Percentiles rank a stretch among this genome's conserved stretches.
These are phyloP conservation scores for Anguilla anguilla DNA, from an alignment of 2,797 vertebrate species.

Conservation along the genomic window DNA sequence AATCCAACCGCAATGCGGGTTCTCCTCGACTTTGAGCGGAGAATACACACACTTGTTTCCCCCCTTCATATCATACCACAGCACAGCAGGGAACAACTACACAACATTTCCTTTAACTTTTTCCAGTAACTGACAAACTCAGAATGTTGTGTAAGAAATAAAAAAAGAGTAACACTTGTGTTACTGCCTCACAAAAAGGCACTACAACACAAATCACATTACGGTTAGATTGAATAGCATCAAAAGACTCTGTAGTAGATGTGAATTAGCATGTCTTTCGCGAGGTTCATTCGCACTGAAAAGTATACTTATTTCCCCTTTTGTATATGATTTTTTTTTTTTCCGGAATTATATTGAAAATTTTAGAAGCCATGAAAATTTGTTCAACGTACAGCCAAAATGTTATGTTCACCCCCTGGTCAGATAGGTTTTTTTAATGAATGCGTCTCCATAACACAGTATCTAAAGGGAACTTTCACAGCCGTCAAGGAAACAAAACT, in stretches of 20 bases:
- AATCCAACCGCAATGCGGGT: neutral
- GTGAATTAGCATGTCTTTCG: slow-evolving; percentile 13
- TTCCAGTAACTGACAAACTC: neutral
- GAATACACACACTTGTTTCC: neutral
- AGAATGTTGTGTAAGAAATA: neutral
- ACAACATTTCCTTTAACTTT: neutral
- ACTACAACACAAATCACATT: neutral
- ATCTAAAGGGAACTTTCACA: slow-evolving; percentile 52
- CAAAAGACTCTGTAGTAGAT: neutral
- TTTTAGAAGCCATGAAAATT: neutral
- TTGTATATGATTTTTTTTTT: neutral
- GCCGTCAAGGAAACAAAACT: slow-evolving; percentile 46
- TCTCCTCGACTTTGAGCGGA: neutral
- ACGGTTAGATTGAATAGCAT: neutral
- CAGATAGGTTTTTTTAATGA: neutral
- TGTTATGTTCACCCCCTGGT: neutral
- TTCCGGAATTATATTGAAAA: neutral
- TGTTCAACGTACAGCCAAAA: neutral
- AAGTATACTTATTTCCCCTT: neutral
- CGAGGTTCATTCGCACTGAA: neutral
- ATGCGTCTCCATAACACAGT: slow-evolving; percentile 24
- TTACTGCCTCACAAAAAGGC: neutral
- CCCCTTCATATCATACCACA: neutral
- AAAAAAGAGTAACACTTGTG: neutral
- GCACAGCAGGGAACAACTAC: neutral